A percentile compares a stretch with the other conserved stretches of the same genome.
Conservation (phyloP, 30 jellyfish, hydroid and myxozoan species). For the Euphysa ruthae region DNA sequence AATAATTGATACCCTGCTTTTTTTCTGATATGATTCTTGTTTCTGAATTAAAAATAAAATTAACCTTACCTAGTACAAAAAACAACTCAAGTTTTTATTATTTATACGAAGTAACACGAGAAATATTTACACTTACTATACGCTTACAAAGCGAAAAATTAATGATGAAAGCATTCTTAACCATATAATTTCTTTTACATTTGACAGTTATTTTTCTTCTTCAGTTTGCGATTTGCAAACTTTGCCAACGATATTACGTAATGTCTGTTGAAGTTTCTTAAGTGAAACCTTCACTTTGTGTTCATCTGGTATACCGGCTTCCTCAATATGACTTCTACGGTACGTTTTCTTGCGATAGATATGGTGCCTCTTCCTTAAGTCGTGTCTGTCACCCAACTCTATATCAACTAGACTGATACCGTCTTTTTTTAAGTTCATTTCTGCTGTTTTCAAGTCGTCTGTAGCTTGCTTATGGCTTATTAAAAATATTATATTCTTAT, state of each 20-base stretch:
- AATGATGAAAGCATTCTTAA: no score
- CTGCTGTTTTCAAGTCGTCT: conserved; percentile 77
- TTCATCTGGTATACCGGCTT: conserved; percentile 57
- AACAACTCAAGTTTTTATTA: no score
- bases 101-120: no score
- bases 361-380: conserved; percentile 3
- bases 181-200: no score
- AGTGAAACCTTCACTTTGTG: conserved; percentile 89
- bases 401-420: conserved; percentile 88
- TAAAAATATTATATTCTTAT: conserved; percentile 68
- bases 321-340: conserved; percentile 29
- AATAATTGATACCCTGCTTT: no score
- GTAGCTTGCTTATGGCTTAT: conserved; percentile 77
- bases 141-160: no score
- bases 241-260: conserved; percentile 58
- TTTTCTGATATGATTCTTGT: no score
- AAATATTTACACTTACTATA: no score
- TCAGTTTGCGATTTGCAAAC: conserved; percentile 54
- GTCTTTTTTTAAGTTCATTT: conserved; percentile 52
- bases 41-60: no score
- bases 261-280: conserved; percentile 62
- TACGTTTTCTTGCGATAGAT: background rate
- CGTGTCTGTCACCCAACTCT: conserved; percentile 75
- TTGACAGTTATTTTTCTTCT: conserved; percentile 6
- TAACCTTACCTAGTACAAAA: no score